Percentiles rank a stretch among this genome's conserved stretches.
These are phyloP conservation scores for Laupala kohalensis DNA, from an alignment of 1,140 invertebrate genomes.

Conservation along the genomic window DNA sequence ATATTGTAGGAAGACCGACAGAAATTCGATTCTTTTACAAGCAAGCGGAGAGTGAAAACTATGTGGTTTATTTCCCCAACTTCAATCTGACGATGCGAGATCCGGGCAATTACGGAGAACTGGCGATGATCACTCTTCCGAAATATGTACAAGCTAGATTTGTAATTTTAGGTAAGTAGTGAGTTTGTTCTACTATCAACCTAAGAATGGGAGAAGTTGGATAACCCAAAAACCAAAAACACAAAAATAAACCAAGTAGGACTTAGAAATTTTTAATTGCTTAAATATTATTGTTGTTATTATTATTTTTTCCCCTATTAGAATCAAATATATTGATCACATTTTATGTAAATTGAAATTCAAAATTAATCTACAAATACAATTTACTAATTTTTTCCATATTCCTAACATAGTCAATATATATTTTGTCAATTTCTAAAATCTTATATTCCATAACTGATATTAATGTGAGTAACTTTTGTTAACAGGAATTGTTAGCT, in stretches of 20 bases:
- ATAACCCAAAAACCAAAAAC: too few species aligned
- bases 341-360: too few species aligned
- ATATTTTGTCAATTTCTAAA: slow-evolving; percentile 3
- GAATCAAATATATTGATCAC: too few species aligned
- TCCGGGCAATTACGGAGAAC: slow-evolving; percentile 85
- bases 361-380: not conserved
- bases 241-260: too few species aligned
- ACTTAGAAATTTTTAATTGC: too few species aligned
- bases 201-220: too few species aligned
- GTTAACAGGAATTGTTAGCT: slow-evolving; percentile 71
- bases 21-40: slow-evolving; percentile 97
- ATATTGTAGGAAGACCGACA: slow-evolving; percentile 85
- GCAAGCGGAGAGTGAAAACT: slow-evolving; percentile 81
- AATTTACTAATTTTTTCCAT: too few species aligned
- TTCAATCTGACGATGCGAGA: slow-evolving; percentile 87
- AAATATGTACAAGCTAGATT: slow-evolving; percentile 86
- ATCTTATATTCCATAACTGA: too few species aligned
- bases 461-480: not conserved
- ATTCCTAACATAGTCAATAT: not conserved
- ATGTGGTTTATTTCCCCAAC: slow-evolving; percentile 92
- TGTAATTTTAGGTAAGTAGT: slow-evolving; percentile 58
- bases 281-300: too few species aligned
- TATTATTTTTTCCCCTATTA: too few species aligned
- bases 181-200: not conserved
- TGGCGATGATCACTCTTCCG: slow-evolving; percentile 89